Conservation (phyloP, 2,797 vertebrate species). For the Sternotherus odoratus region DNA sequence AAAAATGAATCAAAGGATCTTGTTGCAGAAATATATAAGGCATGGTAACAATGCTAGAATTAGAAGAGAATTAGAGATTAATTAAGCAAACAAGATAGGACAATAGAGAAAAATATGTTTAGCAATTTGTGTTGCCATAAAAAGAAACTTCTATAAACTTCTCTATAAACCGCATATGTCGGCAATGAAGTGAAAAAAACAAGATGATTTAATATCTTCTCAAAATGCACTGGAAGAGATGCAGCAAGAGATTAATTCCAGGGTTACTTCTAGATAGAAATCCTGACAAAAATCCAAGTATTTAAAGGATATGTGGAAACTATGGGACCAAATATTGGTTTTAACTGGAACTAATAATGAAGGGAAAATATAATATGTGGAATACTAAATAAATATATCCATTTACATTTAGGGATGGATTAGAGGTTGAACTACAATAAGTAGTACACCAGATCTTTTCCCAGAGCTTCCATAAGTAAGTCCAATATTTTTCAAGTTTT, state of each 20-base stretch:
- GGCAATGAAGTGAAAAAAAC: not conserved
- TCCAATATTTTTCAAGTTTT: not conserved
- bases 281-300: not conserved
- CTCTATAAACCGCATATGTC: not conserved
- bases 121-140: conserved; percentile 25
- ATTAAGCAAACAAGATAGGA: conserved; percentile 18
- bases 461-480: not conserved
- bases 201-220: not conserved
- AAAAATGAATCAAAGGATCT: not conserved
- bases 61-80: not conserved
- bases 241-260: not conserved
- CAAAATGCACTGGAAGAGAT: not conserved
- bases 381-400: not conserved
- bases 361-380: not conserved
- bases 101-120: conserved; percentile 27
- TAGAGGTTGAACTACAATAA: not conserved
- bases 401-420: not conserved
- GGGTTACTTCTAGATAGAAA: not conserved
- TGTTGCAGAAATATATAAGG: not conserved
- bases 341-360: not conserved
- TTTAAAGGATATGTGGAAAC: not conserved
- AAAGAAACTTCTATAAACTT: conserved; percentile 24
- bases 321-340: not conserved
- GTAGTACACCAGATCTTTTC: not conserved
- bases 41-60: not conserved